These are phyloP conservation scores for Stegastes partitus DNA, from an alignment of 2,113 vertebrate species.

Conservation along the genomic window DNA sequence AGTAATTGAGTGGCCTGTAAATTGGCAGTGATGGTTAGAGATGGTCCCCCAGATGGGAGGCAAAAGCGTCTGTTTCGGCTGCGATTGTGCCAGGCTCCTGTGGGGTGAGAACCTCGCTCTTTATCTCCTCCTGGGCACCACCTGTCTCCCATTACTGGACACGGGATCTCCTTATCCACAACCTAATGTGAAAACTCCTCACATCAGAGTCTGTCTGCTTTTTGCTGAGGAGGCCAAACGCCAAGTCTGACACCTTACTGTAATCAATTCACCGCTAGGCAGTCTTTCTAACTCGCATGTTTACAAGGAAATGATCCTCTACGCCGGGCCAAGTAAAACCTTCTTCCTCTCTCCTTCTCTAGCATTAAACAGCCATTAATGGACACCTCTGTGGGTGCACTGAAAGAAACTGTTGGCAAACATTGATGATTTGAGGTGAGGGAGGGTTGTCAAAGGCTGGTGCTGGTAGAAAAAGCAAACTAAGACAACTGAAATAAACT, in stretches of 20 bases:
- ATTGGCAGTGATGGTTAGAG: conserved; percentile 65
- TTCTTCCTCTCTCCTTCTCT: conserved; percentile 26
- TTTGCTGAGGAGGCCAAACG: conserved; percentile 50
- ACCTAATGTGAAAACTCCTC: conserved; percentile 49
- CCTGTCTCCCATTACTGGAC: conserved; percentile 78
- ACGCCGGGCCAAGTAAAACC: neutral
- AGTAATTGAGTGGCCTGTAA: conserved; percentile 65
- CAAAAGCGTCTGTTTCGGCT: conserved; percentile 59
- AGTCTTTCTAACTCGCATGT: conserved; percentile 13
- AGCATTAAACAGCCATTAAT: conserved; percentile 50
- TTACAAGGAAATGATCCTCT: conserved; percentile 35
- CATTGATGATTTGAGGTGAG: neutral
- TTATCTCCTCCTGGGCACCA: conserved; percentile 79
- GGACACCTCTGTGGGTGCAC: conserved; percentile 27
- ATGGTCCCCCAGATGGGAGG: conserved; percentile 53
- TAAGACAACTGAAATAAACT: conserved; percentile 6
- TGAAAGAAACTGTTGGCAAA: conserved; percentile 39
- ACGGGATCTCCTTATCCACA: conserved; percentile 52
- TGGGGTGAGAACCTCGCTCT: conserved; percentile 70
- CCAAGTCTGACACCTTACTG: conserved; percentile 42
- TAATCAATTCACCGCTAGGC: conserved; percentile 19
- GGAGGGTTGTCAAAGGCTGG: conserved; percentile 19
- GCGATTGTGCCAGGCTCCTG: conserved; percentile 72
- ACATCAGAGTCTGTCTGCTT: conserved; percentile 44
- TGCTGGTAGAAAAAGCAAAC: conserved; percentile 16